phyloP scores from a whole-genome alignment of 30 jellyfish, hydroid and myxozoan species.

The Aurelia sp. region DNA sequence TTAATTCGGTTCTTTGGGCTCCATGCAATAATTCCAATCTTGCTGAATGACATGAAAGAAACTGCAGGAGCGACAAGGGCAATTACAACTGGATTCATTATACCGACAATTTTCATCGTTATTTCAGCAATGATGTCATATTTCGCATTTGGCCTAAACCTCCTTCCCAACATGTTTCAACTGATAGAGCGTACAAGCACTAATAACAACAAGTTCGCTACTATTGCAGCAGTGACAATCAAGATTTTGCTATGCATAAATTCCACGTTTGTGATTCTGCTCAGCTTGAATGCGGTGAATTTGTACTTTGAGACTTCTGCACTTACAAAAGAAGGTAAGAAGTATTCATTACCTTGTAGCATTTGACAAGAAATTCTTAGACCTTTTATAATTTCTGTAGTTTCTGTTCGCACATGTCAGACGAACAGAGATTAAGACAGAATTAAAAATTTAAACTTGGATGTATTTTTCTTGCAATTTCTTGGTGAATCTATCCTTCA shows the following conservation, averaged over 20 bases:
- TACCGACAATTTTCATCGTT: slow-evolving; percentile 5
- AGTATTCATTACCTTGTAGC: too few species aligned
- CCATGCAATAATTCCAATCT: not conserved
- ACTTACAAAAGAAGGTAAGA: slow-evolving; percentile 4
- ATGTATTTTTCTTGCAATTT: too few species aligned
- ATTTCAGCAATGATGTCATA: slow-evolving; percentile 5
- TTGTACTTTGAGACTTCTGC: not conserved
- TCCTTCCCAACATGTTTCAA: not conserved
- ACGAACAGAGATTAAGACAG: too few species aligned
- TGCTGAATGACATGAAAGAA: not conserved
- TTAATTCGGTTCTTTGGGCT: slow-evolving; percentile 6
- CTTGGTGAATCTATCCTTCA: too few species aligned
- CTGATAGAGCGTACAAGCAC: not conserved
- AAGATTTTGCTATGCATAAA: not conserved
- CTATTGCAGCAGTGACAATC: not conserved
- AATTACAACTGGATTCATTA: not conserved
- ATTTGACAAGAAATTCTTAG: too few species aligned
- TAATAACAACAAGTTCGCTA: not conserved
- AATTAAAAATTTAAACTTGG: too few species aligned
- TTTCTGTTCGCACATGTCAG: too few species aligned
- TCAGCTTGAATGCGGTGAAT: not conserved
- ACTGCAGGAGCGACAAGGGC: not conserved
- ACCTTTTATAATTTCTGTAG: too few species aligned
- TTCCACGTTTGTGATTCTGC: not conserved
- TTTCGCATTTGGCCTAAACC: not conserved